Evolutionary conservation across 2,888 invertebrate species (phyloP).

Genomic region (Drosophila rellima): DNA sequence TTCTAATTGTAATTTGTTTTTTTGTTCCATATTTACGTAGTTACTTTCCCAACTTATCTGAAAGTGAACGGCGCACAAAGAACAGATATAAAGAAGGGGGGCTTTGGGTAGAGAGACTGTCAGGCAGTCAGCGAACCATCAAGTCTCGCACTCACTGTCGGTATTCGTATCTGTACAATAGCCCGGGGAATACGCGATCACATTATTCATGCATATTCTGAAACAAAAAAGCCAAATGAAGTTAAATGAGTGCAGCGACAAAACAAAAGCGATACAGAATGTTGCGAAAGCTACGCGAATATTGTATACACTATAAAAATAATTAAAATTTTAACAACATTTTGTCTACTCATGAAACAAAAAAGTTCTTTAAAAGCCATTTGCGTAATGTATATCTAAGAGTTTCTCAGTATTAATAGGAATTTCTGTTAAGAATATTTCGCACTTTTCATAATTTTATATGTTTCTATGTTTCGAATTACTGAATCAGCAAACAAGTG

Average conservation of each 20-base stretch:
- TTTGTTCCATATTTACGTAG: slow-evolving; percentile 48
- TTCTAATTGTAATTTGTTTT: slow-evolving; percentile 78
- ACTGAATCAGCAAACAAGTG: slow-evolving; percentile 16
- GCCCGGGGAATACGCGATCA: slow-evolving; percentile 49
- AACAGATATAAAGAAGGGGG: slow-evolving; percentile 26
- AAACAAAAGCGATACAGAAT: slow-evolving; percentile 44
- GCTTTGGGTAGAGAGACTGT: not conserved
- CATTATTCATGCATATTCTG: slow-evolving; percentile 65
- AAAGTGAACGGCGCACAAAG: slow-evolving; percentile 73
- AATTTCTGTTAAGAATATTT: not conserved
- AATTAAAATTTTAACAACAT: not conserved
- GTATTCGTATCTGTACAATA: slow-evolving; percentile 40
- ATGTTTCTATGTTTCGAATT: slow-evolving; percentile 20
- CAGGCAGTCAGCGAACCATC: slow-evolving; percentile 58
- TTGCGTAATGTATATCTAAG: too few relatives aligned
- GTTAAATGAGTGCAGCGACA: slow-evolving; percentile 79
- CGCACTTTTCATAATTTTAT: not conserved
- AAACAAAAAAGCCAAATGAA: slow-evolving; percentile 76
- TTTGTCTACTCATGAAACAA: too few relatives aligned
- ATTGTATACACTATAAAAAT: slow-evolving; percentile 36
- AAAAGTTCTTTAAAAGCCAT: too few relatives aligned
- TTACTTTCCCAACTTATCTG: slow-evolving; percentile 80
- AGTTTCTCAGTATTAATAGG: not conserved
- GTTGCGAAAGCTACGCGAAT: not conserved
- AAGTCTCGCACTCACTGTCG: slow-evolving; percentile 41